Percentiles rank a stretch among this genome's conserved stretches.
These are phyloP conservation scores for Thecophora atra DNA, from an alignment of 2,888 invertebrate genomes.

Conservation along the genomic window DNA sequence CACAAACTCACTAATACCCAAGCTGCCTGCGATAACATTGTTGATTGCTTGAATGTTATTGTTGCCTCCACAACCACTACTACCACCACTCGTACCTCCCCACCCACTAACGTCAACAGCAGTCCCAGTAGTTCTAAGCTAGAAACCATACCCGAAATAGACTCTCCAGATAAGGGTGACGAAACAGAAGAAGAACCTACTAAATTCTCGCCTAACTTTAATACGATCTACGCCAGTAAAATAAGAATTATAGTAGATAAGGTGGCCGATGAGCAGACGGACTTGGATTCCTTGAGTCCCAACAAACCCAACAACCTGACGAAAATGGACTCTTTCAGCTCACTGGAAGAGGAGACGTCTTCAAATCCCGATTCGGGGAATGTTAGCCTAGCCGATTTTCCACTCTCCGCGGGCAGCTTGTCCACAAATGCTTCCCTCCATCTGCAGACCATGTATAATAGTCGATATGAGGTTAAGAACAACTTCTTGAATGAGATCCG, in stretches of 20 bases:
- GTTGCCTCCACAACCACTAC: constrained; percentile 44
- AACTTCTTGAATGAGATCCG: constrained; percentile 56
- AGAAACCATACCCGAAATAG: constrained; percentile 57
- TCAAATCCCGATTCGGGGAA: constrained; percentile 65
- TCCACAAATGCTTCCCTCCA: constrained; percentile 56
- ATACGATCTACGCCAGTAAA: constrained; percentile 60
- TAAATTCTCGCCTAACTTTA: constrained; percentile 57
- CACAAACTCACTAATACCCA: constrained; percentile 51
- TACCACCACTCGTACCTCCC: constrained; percentile 38
- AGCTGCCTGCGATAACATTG: constrained; percentile 43
- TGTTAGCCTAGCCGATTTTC: constrained; percentile 62
- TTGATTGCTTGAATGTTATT: constrained; percentile 49
- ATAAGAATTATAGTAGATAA: constrained; percentile 57
- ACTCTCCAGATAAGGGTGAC: constrained; percentile 19
- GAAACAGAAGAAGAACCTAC: constrained; percentile 40
- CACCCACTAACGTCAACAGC: constrained; percentile 48
- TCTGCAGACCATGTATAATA: constrained; percentile 57
- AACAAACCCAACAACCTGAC: constrained; percentile 37
- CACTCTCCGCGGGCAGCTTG: constrained; percentile 50
- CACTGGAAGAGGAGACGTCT: constrained; percentile 56
- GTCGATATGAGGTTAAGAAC: constrained; percentile 59
- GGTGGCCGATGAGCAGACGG: constrained; percentile 29
- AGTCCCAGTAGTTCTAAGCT: constrained; percentile 58
- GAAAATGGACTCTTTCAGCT: constrained; percentile 59
- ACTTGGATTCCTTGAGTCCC: not conserved